Base-by-base conservation (phyloP, 2,888 invertebrate species). In the Actias luna region DNA sequence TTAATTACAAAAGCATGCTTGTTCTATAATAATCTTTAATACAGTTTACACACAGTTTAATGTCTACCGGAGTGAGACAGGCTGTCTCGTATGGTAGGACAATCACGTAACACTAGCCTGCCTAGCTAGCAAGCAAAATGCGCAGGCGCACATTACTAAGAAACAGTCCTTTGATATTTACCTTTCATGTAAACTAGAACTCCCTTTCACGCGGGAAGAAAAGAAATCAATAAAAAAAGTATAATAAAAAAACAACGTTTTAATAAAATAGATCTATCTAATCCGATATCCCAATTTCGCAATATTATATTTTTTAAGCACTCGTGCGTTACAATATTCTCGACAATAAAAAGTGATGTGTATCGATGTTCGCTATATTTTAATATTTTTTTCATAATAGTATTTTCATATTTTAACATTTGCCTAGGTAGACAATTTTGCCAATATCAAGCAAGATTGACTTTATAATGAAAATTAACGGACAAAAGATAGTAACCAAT, bases 61-160 rank as follows among this genome's bases (percentile, higher is more conserved):
- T 65, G 60, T 46, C 46, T 63, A 63, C 59, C 59, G 59, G 61
- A 59, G 59, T 57, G 50, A 31, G 61, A 59, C 59, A 59, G 14
- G 16, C 29, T 16, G 29, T 29, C 55, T 55, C 29, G 29, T 55
- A 55, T 55, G 29, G 35, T 59, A 16, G 46, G 58, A 60, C 62
- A 55, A 36, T 65, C 59, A 63, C 27, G 63, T 63, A 65, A 65
- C 31, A 50, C 4, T 60, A 31, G 8, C 29, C 29, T 29, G 55
- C 29, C 2, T 55, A 8, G n/a, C 55, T 55, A 29, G 7, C 60
- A 58, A 31, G 42, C 39, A 55, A 58, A 60, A 60, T 58, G 46
- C 63, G 33, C 31, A 16, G 29, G 22, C 39, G 18, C 39, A 16
- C 36, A 42, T 42, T 58, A 29, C 31, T n/a, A 16, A 25, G 25